phyloP scores from a whole-genome alignment of 2,888 invertebrate species.

The Hedya salicella region DNA sequence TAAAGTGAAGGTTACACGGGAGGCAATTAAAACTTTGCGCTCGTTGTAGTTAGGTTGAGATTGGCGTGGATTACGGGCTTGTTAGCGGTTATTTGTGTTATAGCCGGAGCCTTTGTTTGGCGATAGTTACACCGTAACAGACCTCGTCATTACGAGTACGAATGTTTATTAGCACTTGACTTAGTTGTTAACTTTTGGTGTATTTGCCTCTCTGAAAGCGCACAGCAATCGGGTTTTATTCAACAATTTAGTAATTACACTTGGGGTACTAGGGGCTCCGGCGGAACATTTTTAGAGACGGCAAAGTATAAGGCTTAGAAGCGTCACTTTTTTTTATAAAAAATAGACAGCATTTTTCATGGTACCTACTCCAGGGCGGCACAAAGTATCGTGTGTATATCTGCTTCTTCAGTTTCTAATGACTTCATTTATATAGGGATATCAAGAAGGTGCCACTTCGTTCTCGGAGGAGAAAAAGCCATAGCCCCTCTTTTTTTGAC shows the following conservation, averaged over 20 bases:
- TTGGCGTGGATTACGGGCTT: slow-evolving; percentile 25
- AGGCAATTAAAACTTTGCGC: slow-evolving; percentile 30
- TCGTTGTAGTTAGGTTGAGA: slow-evolving; percentile 19
- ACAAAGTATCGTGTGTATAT: no score
- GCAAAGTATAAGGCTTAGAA: no score
- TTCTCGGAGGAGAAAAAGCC: no score
- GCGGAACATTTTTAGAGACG: no score
- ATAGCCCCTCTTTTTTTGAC: no score
- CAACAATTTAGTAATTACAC: neutral
- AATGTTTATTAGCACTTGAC: neutral
- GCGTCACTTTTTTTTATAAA: no score
- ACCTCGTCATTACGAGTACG: neutral
- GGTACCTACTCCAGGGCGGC: no score
- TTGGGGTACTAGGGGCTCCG: no score
- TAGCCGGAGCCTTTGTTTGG: neutral
- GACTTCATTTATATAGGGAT: no score
- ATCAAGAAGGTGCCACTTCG: no score
- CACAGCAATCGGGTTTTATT: neutral
- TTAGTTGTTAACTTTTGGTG: neutral
- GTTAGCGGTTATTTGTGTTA: slow-evolving; percentile 24
- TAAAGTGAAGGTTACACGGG: slow-evolving; percentile 1
- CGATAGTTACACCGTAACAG: neutral
- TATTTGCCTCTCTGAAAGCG: neutral
- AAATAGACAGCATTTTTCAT: no score
- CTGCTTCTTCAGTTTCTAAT: no score